Base-by-base conservation (phyloP, 2,113 vertebrate genomes). In the Perca fluviatilis region DNA sequence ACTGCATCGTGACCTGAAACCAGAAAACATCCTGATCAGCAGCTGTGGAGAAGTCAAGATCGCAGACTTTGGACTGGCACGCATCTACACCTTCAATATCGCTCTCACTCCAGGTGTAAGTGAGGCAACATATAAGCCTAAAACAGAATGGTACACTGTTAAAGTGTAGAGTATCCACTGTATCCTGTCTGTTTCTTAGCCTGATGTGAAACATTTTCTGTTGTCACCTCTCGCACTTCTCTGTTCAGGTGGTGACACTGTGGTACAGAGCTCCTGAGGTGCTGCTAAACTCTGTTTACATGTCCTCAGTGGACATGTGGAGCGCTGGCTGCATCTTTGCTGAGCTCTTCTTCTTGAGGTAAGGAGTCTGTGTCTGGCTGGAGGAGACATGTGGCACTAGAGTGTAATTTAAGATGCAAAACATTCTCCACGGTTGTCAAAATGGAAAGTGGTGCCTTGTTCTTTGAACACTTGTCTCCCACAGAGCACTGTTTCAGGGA, bases 201-300 rank as follows among this genome's bases (percentile, higher is more conserved):
- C 53, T 46, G 40, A 33, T 40, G 58, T 49, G 16, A 1, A 50
- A 67, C 12, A 7, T 49, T 6, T 56, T 51, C 47, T 53, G 25
- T 33, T 46, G 18, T 23, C n/a, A 33, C 16, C 63, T 49, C 56
- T 61, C 54, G 25, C 36, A 30, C 27, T 18, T 49, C 5, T 69
- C 5, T 74, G 51, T 77, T 43, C 87, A 96, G 96, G 95, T 96
- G 73, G 94, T 95, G 82, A 96, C 95, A 1, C 86, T 96, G 75
- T 96, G 96, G 95, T 96, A 96, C 87, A 86, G 95, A 78, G 95
- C 95, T 57, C 96, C 95, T 0, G 96, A 96, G 86, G 95, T 96
- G 58, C 93, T 96, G 67, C 92, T 96, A 16, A 90, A 94, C 86
- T 90, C 94, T 2, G 82, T 83, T 10, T 96, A 96, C 91, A 94